phyloP scores from a whole-genome alignment of 2,888 invertebrate species.

The Drosophila colorata region DNA sequence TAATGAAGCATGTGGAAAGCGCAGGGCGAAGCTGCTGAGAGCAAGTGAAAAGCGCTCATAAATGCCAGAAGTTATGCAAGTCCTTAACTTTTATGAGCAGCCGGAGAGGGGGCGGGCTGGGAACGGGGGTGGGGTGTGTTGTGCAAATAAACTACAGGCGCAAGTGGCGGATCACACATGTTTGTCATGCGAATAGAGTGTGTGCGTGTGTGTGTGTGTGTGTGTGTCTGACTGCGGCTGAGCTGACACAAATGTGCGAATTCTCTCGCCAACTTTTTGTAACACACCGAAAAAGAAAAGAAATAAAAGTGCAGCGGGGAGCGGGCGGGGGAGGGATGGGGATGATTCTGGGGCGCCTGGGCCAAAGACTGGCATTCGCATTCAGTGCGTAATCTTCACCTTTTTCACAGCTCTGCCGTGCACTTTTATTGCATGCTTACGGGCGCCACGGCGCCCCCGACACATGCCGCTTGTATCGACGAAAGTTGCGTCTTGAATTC shows the following conservation, averaged over 20 bases:
- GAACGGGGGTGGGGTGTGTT: neutral
- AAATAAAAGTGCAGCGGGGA: neutral
- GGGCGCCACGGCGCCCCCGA: slow-evolving; percentile 11
- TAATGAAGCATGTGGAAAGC: slow-evolving; percentile 84
- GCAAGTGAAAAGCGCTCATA: slow-evolving; percentile 73
- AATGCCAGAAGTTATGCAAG: slow-evolving; percentile 76
- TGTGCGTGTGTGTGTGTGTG: neutral
- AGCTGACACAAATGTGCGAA: slow-evolving; percentile 63
- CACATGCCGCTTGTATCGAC: slow-evolving; percentile 67
- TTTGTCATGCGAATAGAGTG: slow-evolving; percentile 65
- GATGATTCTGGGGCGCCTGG: slow-evolving; percentile 25
- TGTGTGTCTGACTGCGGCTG: slow-evolving; percentile 33
- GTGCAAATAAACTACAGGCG: slow-evolving; percentile 62
- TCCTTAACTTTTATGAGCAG: slow-evolving; percentile 77
- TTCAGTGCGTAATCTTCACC: slow-evolving; percentile 81
- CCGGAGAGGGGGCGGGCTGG: neutral
- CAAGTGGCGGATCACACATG: slow-evolving; percentile 77
- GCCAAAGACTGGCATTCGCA: slow-evolving; percentile 56
- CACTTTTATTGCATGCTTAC: slow-evolving; percentile 72
- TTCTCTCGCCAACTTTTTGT: slow-evolving; percentile 62
- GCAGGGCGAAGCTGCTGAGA: slow-evolving; percentile 43
- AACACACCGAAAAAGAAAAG: slow-evolving; percentile 11
- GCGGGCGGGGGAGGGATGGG: neutral
- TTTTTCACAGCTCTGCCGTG: slow-evolving; percentile 66
- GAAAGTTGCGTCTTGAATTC: slow-evolving; percentile 71